These are phyloP conservation scores for Scaptodrosophila lebanonensis DNA, from an alignment of 1,140 invertebrate species.

Conservation along the genomic window DNA sequence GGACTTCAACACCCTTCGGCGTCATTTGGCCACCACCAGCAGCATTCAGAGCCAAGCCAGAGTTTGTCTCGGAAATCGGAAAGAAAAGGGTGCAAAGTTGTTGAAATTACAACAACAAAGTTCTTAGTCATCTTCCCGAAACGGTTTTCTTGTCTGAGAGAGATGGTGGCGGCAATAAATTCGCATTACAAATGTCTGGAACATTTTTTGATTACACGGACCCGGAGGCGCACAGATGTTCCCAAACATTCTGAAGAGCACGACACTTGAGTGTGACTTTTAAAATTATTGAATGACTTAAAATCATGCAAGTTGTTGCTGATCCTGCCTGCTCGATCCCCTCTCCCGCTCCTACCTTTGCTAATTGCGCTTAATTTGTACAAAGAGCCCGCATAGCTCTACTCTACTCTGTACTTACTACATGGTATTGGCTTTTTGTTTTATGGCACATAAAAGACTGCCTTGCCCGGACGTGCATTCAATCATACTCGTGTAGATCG, in stretches of 20 bases:
- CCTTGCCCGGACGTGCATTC: slow-evolving; percentile 33
- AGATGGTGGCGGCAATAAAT: slow-evolving; percentile 66
- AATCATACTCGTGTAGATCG: slow-evolving; percentile 21
- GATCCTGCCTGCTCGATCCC: slow-evolving; percentile 31
- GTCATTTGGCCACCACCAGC: slow-evolving; percentile 31
- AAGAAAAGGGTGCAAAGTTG: slow-evolving; percentile 49
- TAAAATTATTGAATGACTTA: slow-evolving; percentile 11
- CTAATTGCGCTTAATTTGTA: slow-evolving; percentile 73
- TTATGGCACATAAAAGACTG: slow-evolving; percentile 52
- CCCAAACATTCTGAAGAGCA: background rate
- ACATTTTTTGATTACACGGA: slow-evolving; percentile 8
- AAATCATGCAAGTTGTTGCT: slow-evolving; percentile 24
- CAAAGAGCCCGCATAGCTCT: slow-evolving; percentile 63
- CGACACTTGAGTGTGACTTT: slow-evolving; percentile 38
- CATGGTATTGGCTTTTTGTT: slow-evolving; percentile 38
- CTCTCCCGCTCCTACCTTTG: slow-evolving; percentile 41
- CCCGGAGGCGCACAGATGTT: slow-evolving; percentile 34
- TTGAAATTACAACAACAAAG: too few species aligned
- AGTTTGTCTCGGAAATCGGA: background rate
- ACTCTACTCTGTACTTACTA: slow-evolving; percentile 1
- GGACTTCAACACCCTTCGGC: background rate
- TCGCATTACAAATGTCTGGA: slow-evolving; percentile 65
- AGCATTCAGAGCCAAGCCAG: slow-evolving; percentile 21
- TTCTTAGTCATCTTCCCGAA: slow-evolving; percentile 56
- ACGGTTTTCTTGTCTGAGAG: slow-evolving; percentile 54